Base-by-base conservation (phyloP, 1,140 invertebrate genomes). In the Pseudoatta argentina region DNA sequence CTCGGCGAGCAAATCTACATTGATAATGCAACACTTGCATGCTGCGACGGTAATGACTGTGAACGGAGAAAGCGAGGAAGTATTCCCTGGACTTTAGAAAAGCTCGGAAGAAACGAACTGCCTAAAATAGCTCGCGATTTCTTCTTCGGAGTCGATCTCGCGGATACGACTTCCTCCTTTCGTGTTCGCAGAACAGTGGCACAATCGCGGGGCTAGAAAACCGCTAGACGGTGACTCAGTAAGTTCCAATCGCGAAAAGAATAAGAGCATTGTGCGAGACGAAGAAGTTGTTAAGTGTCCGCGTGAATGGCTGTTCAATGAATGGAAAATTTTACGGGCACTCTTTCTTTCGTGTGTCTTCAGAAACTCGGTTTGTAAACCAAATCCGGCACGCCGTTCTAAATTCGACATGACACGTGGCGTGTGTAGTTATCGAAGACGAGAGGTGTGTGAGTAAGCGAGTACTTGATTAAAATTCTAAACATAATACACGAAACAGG, bases 21-120 rank as follows among this genome's bases (percentile, higher is more conserved):
- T 72, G 63, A 59, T 59, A 53, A 83, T 75, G 64, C 75, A 24
- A 59, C 59, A 30, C 39, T 71, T n/a, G 30, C 57, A 48, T 66
- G 12, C 30, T 78, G 75, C 53, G 67, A 75, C 72, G 87, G 53
- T 89, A 89, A 89, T 88, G 83, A 86, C 88, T 87, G 78, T 89
- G 87, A 89, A 88, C 55, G 73, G 83, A 79, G 83, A 85, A 85
- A 79, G 76, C 73, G 59, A 67, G 48, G 34, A 71, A 76, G 14
- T 30, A 14, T 16, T 69, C 51, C 34, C 34, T 21, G 27, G 30
- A 12, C 27, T 72, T 59, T 55, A 61, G 24, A 63, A 73, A 73
- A 76, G 53, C n/a, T 83, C 78, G 57, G 10, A 73, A 89, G 73
- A 59, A 88, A 88, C 55, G 44, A n/a, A 39, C 27, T 64, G 39